phyloP scores from a whole-genome alignment of 2,797 vertebrate genomes.

The Sebastes diploproa region DNA sequence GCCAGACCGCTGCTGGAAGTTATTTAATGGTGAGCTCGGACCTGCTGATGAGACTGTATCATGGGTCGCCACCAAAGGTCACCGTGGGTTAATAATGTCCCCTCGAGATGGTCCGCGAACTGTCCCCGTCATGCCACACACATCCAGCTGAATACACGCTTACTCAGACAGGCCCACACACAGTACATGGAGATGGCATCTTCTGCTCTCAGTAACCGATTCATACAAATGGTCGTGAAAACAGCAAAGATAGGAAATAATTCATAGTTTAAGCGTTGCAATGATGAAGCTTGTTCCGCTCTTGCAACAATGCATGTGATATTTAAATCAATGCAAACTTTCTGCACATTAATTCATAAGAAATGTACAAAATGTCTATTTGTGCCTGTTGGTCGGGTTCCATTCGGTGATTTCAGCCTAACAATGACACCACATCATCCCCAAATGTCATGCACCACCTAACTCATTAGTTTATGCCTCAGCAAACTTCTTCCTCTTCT shows the following conservation, averaged over 20 bases:
- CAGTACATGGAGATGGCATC: background rate
- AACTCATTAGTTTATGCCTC: slow-evolving; percentile 17
- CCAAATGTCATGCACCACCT: slow-evolving; percentile 7
- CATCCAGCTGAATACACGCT: slow-evolving; percentile 4
- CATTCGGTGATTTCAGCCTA: slow-evolving; percentile 2
- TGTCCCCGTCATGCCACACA: background rate
- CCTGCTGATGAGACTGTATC: slow-evolving; percentile 43
- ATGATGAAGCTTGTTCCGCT: background rate
- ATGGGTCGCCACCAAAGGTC: slow-evolving; percentile 40
- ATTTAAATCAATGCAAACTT: background rate
- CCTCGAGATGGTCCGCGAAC: background rate
- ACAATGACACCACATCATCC: slow-evolving; percentile 1
- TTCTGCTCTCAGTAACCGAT: background rate
- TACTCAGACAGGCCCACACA: slow-evolving; percentile 2
- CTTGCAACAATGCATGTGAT: background rate
- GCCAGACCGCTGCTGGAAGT: background rate
- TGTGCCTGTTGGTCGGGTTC: background rate
- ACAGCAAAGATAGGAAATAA: background rate
- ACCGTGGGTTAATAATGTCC: slow-evolving; percentile 37
- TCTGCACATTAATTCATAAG: background rate
- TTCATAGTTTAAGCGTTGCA: background rate
- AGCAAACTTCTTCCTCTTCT: background rate
- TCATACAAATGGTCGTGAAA: background rate
- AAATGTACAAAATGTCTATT: background rate
- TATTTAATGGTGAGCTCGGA: slow-evolving; percentile 25